A percentile compares a stretch with the other conserved stretches of the same genome.
These are phyloP conservation scores for Ophion costatus DNA, from an alignment of 2,888 invertebrate species.

Conservation along the genomic window DNA sequence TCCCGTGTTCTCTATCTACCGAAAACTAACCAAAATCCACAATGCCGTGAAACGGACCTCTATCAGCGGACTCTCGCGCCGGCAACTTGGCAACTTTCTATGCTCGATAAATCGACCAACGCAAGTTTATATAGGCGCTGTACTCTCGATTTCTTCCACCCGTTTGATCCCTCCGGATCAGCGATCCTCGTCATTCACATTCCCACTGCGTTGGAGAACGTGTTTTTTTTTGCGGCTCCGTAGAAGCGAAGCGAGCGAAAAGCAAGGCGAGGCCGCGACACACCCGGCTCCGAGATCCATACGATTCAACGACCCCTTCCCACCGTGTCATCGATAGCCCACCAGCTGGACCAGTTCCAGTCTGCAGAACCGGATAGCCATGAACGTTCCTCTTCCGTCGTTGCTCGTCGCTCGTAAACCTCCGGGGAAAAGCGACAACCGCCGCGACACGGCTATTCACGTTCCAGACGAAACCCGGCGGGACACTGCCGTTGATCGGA, in stretches of 20 bases:
- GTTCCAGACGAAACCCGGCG: slow-evolving; percentile 18
- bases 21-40: background rate
- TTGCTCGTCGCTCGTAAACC: background rate
- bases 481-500: slow-evolving; percentile 55
- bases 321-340: background rate
- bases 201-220: background rate
- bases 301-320: background rate
- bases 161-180: background rate
- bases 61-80: background rate
- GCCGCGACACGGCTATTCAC: background rate
- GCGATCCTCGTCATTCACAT: slow-evolving; percentile 3
- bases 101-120: slow-evolving; percentile 44
- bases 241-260: background rate
- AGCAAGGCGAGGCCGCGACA: background rate
- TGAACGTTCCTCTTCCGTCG: slow-evolving; percentile 13
- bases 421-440: slow-evolving; percentile 1
- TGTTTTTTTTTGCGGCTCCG: no score
- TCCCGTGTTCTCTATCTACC: background rate
- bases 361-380: slow-evolving; percentile 14
- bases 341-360: slow-evolving; percentile 47
- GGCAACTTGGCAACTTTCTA: slow-evolving; percentile 56
- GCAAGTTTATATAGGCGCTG: slow-evolving; percentile 66
- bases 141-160: slow-evolving; percentile 54
- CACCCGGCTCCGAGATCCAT: background rate
- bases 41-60: background rate